phyloP scores from a whole-genome alignment of 1,140 invertebrate species.

The Drosophila nigrodunni region DNA sequence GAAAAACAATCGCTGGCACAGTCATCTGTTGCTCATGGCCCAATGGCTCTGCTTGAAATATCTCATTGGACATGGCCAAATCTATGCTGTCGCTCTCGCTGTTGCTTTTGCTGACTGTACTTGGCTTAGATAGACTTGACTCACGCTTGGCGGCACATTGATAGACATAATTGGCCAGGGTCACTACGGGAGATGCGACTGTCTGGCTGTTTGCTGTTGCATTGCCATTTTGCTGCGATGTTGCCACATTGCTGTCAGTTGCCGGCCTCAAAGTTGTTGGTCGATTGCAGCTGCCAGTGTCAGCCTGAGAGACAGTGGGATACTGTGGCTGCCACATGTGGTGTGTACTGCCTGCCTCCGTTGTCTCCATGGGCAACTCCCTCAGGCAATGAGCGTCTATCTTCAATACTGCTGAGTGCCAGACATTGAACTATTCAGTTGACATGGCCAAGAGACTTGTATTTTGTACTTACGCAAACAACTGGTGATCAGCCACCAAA shows the following conservation, averaged over 20 bases:
- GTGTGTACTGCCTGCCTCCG: conserved; percentile 6
- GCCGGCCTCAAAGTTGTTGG: conserved; percentile 24
- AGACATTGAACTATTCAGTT: conserved; percentile 9
- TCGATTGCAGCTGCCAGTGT: conserved; percentile 40
- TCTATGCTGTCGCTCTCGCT: background rate
- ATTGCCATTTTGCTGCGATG: conserved; percentile 4
- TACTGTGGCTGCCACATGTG: conserved; percentile 57
- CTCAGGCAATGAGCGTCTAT: conserved; percentile 33
- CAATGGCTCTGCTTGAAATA: background rate
- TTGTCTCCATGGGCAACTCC: background rate
- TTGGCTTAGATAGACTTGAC: conserved; percentile 23
- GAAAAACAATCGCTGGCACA: conserved; percentile 6
- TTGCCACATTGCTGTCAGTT: conserved; percentile 20
- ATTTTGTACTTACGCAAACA: conserved; percentile 25
- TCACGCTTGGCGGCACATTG: conserved; percentile 46
- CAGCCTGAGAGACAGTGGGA: background rate
- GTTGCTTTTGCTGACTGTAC: background rate
- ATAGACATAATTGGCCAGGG: conserved; percentile 53
- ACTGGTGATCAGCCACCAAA: conserved; percentile 16
- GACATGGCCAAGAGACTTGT: background rate
- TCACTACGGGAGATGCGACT: conserved; percentile 15
- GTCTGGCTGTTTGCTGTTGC: background rate
- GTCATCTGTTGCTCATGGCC: conserved; percentile 23
- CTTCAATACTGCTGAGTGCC: conserved; percentile 10
- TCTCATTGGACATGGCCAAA: background rate